Evolutionary conservation across 2,888 invertebrate species (phyloP).

Genomic region (Busseola fusca): DNA sequence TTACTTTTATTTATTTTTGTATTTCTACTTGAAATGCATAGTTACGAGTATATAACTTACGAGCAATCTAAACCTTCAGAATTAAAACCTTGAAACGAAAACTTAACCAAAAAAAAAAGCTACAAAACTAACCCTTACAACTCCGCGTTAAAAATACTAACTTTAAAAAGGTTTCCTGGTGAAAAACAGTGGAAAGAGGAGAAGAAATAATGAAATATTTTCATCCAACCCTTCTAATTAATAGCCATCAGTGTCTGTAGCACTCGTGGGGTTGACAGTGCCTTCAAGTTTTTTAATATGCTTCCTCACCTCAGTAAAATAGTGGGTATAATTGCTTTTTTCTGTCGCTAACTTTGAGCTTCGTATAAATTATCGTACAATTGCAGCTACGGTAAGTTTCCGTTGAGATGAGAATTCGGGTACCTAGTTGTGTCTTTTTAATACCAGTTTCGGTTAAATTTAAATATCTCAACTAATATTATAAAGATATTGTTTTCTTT

Average conservation of each 20-base stretch:
- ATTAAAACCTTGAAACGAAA: not conserved
- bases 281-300: conserved; percentile 89
- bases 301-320: conserved; percentile 87
- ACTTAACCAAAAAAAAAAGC: not conserved
- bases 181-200: conserved; percentile 68
- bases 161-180: conserved; percentile 58
- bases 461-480: not conserved
- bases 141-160: conserved; percentile 54
- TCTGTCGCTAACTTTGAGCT: conserved; percentile 76
- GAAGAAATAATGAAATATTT: conserved; percentile 87
- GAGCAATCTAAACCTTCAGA: not conserved
- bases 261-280: conserved; percentile 85
- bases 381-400: conserved; percentile 46
- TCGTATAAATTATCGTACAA: conserved; percentile 67
- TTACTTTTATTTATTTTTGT: too few relatives aligned
- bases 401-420: conserved; percentile 10
- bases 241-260: conserved; percentile 88
- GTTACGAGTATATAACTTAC: too few relatives aligned
- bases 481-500: not conserved
- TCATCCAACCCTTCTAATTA: conserved; percentile 88
- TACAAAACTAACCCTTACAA: conserved; percentile 33
- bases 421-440: conserved; percentile 23
- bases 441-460: not conserved
- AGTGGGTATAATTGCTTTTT: conserved; percentile 87
- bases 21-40: too few relatives aligned